Conservation (phyloP, 2,797 vertebrate genomes). For the Tarsius wallacei region DNA sequence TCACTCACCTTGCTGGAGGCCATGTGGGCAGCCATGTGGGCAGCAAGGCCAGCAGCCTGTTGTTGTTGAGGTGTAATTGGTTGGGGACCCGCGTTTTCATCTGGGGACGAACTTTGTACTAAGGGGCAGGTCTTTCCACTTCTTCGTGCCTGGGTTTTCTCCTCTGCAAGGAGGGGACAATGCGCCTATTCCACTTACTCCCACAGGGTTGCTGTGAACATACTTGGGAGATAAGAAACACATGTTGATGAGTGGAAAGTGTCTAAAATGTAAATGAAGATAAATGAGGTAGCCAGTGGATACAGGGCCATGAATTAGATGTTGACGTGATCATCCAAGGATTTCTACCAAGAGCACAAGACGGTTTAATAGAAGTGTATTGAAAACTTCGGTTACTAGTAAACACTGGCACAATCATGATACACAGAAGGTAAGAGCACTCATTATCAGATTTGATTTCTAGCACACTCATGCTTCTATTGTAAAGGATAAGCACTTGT, state of each 20-base stretch:
- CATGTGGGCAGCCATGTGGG: not conserved
- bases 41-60: not conserved
- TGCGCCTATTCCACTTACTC: not conserved
- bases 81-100: not conserved
- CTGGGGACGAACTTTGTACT: not conserved
- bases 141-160: not conserved
- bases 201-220: not conserved
- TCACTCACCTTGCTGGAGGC: not conserved
- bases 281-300: not conserved
- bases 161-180: not conserved
- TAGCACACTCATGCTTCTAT: not conserved
- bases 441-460: not conserved
- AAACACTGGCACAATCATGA: not conserved
- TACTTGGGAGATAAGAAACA: conserved; percentile 44
- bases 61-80: too few relatives aligned
- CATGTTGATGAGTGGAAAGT: not conserved
- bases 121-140: too few relatives aligned
- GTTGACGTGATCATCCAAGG: not conserved
- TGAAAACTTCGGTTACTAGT: not conserved
- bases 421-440: not conserved
- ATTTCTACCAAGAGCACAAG: not conserved
- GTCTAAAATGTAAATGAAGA: conserved; percentile 16
- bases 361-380: not conserved
- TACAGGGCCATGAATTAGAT: not conserved
- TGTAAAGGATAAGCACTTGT: not conserved